A percentile compares a stretch with the other conserved stretches of the same genome.
These are phyloP conservation scores for Chloropsis cyanopogon DNA, from an alignment of 2,113 vertebrate genomes.

Conservation along the genomic window DNA sequence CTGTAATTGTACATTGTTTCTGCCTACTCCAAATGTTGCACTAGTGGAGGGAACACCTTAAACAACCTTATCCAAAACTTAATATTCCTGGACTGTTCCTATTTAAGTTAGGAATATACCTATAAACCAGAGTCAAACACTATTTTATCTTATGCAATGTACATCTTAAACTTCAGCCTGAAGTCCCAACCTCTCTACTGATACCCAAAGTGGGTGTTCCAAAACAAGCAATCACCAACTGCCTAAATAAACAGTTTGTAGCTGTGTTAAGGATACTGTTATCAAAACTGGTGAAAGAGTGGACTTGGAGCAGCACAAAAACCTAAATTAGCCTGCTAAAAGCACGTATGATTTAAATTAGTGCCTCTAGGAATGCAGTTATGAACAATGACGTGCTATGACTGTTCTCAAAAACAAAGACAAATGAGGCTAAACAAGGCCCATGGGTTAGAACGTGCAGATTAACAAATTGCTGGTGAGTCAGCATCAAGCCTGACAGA, in stretches of 20 bases:
- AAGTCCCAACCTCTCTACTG: not conserved
- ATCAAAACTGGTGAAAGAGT: not conserved
- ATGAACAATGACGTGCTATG: not conserved
- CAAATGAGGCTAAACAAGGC: not conserved
- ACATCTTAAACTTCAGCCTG: not conserved
- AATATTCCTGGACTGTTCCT: not conserved
- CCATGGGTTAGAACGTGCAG: not conserved
- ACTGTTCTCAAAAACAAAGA: not conserved
- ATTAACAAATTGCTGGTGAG: not conserved
- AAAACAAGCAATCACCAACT: not conserved
- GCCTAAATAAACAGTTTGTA: not conserved
- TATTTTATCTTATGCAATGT: not conserved
- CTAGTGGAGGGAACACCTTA: not conserved
- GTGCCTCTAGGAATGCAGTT: not conserved
- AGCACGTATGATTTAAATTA: not conserved
- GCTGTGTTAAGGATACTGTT: not conserved
- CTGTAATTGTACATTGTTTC: not conserved
- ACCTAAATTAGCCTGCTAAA: not conserved
- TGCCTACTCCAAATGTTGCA: not conserved
- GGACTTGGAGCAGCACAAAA: not conserved
- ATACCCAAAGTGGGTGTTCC: not conserved
- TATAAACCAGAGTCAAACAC: not conserved
- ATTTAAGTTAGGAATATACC: not conserved
- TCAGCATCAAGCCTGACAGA: not conserved
- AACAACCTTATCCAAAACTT: not conserved